phyloP scores from a whole-genome alignment of 2,113 vertebrate species.

The Chloroceryle aenea region DNA sequence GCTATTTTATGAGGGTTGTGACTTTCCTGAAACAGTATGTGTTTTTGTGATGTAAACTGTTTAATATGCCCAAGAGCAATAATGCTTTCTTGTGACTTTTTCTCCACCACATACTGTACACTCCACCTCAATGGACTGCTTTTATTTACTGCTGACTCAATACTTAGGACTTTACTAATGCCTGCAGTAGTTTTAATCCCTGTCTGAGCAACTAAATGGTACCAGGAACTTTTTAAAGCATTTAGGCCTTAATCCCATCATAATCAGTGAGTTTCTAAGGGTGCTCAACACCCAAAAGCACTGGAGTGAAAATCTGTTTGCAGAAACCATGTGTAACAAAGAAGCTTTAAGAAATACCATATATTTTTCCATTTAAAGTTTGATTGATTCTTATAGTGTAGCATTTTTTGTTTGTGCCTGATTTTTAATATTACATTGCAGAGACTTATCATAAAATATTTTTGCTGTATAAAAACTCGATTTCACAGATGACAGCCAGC shows the following conservation, averaged over 20 bases:
- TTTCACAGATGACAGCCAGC: background rate
- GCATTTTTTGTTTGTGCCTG: background rate
- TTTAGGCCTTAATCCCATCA: background rate
- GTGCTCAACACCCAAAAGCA: background rate
- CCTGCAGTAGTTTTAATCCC: conserved; percentile 42
- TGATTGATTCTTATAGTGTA: background rate
- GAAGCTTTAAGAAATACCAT: background rate
- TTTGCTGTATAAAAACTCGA: background rate
- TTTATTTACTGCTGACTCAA: conserved; percentile 65
- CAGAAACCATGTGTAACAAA: background rate
- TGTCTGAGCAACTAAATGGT: conserved; percentile 28
- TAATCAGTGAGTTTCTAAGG: background rate
- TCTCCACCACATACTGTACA: background rate
- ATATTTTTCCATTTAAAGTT: background rate
- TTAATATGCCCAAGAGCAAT: background rate
- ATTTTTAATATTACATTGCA: background rate
- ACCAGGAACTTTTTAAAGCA: conserved; percentile 14
- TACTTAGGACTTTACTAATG: conserved; percentile 48
- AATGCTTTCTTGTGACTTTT: conserved; percentile 28
- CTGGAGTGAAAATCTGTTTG: background rate
- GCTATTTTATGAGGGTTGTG: background rate
- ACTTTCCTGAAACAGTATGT: background rate
- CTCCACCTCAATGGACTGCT: background rate
- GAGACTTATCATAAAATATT: background rate
- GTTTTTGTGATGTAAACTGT: background rate